phyloP scores from a whole-genome alignment of 2,113 vertebrate genomes.

The Pedetes capensis region DNA sequence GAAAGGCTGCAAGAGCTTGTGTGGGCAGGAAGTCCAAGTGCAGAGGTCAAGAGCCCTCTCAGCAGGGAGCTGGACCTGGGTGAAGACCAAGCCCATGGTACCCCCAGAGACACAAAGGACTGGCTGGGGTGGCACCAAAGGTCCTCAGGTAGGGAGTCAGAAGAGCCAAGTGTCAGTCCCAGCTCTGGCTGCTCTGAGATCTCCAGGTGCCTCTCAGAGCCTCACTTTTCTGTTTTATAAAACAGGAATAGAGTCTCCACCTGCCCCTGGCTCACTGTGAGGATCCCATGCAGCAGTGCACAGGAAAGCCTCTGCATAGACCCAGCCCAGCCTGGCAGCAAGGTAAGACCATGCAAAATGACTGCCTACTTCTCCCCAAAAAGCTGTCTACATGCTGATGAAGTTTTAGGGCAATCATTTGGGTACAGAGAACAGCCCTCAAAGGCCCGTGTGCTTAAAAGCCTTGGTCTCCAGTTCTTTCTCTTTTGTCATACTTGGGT shows the following conservation, averaged over 20 bases:
- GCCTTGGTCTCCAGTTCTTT: too few species aligned
- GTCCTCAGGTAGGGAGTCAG: accelerated
- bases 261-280: not conserved
- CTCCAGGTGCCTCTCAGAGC: not conserved
- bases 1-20: too few species aligned
- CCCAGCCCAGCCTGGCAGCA: not conserved
- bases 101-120: not conserved
- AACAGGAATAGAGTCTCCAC: not conserved
- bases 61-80: not conserved
- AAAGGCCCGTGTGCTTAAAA: not conserved
- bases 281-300: not conserved
- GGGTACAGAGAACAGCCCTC: not conserved
- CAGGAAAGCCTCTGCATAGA: not conserved
- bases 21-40: not conserved
- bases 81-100: not conserved
- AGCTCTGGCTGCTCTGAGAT: not conserved
- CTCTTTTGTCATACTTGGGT: too few species aligned
- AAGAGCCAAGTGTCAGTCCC: not conserved
- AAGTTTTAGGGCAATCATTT: not conserved
- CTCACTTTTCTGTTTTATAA: not conserved
- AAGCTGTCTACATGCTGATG: not conserved
- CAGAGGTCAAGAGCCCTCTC: not conserved
- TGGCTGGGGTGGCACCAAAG: not conserved
- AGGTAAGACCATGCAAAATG: not conserved
- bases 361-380: not conserved